Evolutionary conservation across 2,797 vertebrate species (phyloP), one percentile per base, ranked within the genome.

Genomic region (Florisuga fusca): DNA sequence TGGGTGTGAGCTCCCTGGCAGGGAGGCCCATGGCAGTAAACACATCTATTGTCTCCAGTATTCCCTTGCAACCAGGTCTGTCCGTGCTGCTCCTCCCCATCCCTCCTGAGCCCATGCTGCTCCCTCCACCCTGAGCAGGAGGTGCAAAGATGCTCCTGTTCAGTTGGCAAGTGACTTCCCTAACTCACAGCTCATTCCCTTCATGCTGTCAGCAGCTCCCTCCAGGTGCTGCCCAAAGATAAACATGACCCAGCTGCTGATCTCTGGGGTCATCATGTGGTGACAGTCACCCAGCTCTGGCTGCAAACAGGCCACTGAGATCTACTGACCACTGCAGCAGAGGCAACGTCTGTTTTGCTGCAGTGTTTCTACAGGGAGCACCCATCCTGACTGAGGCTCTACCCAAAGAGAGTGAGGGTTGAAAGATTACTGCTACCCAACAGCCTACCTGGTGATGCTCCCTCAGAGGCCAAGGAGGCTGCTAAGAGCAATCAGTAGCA

Each of bases 191-290:
- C 29, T 80, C 38, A 25, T 29, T 74, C 41, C 34, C 27, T 62
- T 64, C 41, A 23, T 5, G 5, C 33, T 59, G 27, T 22, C 62
- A 71, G 73, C 45, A 86, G 62, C 27, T 68, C 31, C 15, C 33
- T 66, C 33, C 72, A 72, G 23, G 55, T 55, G 34, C 23, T 80
- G 51, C 21, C 57, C 43, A 38, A 54, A 76, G 48, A 31, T 15
- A 5, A 63, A 29, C 0, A 0, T 22, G n/a, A 51, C n/a, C 58
- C 77, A 74, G 53, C 34, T 67, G 27, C 45, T 62, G 68, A 62
- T 38, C 77, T 54, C 33, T 5, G 5, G 33, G 59, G 26, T 16
- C 0, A 0, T 14, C 17, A 31, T 11, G 46, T 12, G 36, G 41
- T 54, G 20, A 75, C 41, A 36, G 8, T 46, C 48, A 67, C 69